Percentiles rank a stretch among this genome's conserved stretches.
phyloP scores from a whole-genome alignment of 1,140 invertebrate genomes.

The Hypsibius dujardini region DNA sequence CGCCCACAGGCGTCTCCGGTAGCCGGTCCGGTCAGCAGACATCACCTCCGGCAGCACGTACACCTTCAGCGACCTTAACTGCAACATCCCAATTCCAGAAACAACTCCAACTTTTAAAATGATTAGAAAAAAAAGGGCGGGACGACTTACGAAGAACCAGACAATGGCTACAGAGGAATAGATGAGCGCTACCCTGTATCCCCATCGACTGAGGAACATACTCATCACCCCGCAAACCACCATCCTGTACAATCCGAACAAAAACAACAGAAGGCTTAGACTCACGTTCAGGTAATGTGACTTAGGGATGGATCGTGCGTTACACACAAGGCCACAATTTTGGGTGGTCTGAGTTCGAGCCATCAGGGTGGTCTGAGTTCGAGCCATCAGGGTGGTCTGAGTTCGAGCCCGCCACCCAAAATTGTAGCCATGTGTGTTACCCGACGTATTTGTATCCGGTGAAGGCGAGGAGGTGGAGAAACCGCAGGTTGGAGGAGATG shows the following conservation, averaged over 20 bases:
- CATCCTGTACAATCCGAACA: constrained; percentile 43
- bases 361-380: too few relatives aligned
- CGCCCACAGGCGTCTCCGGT: constrained; percentile 70
- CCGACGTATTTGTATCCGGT: constrained; percentile 88
- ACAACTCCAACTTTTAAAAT: too few relatives aligned
- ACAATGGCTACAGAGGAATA: constrained; percentile 67
- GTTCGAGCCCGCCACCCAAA: too few relatives aligned
- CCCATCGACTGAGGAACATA: constrained; percentile 50
- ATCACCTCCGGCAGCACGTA: constrained; percentile 42
- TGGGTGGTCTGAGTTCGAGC: too few relatives aligned
- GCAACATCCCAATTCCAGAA: constrained; percentile 22
- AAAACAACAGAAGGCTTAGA: too few relatives aligned
- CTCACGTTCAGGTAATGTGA: too few relatives aligned
- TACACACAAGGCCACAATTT: too few relatives aligned
- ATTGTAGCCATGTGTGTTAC: constrained; percentile 30
- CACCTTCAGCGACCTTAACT: constrained; percentile 62
- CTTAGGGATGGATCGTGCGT: too few relatives aligned
- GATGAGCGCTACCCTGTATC: constrained; percentile 57
- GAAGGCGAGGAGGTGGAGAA: constrained; percentile 76
- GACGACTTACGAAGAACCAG: constrained; percentile 63
- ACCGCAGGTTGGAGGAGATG: constrained; percentile 63
- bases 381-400: too few relatives aligned
- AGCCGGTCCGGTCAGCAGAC: constrained; percentile 38
- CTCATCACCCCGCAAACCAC: constrained; percentile 57
- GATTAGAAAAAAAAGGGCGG: constrained; percentile 20